These are phyloP conservation scores for Chrysemys picta DNA, from an alignment of 2,113 vertebrate species.

Conservation along the genomic window DNA sequence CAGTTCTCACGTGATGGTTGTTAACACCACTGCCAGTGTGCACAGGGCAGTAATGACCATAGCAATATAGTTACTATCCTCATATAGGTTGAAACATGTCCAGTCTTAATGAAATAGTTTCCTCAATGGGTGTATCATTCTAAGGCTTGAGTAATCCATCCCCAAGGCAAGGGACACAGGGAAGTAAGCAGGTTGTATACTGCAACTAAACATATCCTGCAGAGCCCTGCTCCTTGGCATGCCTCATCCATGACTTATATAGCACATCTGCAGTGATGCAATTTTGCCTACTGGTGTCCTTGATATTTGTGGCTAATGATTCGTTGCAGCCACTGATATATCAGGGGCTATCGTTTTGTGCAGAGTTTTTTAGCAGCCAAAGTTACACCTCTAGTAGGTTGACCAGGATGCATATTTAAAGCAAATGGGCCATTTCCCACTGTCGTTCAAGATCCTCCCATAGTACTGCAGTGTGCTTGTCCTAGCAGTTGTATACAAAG, in stretches of 20 bases:
- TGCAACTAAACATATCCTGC: conserved; percentile 26
- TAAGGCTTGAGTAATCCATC: conserved; percentile 35
- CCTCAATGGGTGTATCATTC: conserved; percentile 6
- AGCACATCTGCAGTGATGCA: conserved; percentile 69
- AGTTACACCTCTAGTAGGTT: not conserved
- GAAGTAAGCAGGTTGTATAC: conserved; percentile 55
- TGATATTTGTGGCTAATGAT: conserved; percentile 68
- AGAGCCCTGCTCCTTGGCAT: conserved; percentile 55
- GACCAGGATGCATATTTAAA: conserved; percentile 5
- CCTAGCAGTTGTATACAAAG: conserved; percentile 33
- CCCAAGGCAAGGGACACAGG: conserved; percentile 17
- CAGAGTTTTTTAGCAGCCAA: not conserved
- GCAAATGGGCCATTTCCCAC: not conserved
- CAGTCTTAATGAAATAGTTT: conserved; percentile 57
- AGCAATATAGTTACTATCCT: conserved; percentile 21
- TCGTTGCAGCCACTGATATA: conserved; percentile 38
- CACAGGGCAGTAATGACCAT: conserved; percentile 32
- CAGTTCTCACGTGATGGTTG: conserved; percentile 67
- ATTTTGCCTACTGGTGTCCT: conserved; percentile 57
- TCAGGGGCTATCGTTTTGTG: not conserved
- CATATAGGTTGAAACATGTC: not conserved
- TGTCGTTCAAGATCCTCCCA: not conserved
- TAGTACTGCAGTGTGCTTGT: conserved; percentile 20
- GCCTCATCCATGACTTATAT: conserved; percentile 59
- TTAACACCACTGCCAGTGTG: conserved; percentile 57